Conservation (phyloP, 2,113 vertebrate species). For the Scatophagus argus region DNA sequence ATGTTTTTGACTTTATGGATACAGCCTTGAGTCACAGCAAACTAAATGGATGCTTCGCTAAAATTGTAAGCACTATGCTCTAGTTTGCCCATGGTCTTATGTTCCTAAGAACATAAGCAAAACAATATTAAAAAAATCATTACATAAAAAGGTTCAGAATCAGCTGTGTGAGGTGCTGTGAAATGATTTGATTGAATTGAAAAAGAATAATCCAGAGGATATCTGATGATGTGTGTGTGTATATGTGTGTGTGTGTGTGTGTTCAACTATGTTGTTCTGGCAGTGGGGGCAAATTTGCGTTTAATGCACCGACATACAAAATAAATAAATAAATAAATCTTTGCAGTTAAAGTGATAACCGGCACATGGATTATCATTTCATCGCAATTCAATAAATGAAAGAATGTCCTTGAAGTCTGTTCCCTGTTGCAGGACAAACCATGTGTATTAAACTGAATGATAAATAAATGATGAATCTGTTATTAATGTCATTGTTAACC, state of each 20-base stretch:
- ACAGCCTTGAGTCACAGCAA: too few species aligned
- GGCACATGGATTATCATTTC: not conserved
- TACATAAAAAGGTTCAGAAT: not conserved
- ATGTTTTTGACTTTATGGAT: too few species aligned
- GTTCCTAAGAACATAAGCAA: not conserved
- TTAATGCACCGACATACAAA: not conserved
- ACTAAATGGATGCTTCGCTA: too few species aligned
- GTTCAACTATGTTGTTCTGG: not conserved
- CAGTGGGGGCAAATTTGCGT: not conserved
- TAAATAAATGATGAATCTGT: not conserved
- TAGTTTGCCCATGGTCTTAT: too few species aligned
- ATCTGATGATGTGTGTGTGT: constrained; percentile 5
- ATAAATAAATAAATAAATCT: not conserved
- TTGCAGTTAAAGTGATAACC: not conserved
- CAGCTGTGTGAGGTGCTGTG: not conserved
- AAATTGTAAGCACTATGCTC: not conserved
- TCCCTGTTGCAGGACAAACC: not conserved
- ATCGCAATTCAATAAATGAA: constrained; percentile 17
- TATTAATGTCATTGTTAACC: too few species aligned
- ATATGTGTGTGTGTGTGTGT: not conserved
- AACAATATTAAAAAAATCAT: not conserved
- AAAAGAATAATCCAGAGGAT: constrained; percentile 16
- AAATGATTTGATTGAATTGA: not conserved
- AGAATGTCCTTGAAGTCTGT: not conserved
- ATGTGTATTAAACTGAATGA: not conserved